Evolutionary conservation across 2,888 invertebrate species (phyloP), one percentile per base, ranked within the genome.

Genomic region (Athalia cordata): DNA sequence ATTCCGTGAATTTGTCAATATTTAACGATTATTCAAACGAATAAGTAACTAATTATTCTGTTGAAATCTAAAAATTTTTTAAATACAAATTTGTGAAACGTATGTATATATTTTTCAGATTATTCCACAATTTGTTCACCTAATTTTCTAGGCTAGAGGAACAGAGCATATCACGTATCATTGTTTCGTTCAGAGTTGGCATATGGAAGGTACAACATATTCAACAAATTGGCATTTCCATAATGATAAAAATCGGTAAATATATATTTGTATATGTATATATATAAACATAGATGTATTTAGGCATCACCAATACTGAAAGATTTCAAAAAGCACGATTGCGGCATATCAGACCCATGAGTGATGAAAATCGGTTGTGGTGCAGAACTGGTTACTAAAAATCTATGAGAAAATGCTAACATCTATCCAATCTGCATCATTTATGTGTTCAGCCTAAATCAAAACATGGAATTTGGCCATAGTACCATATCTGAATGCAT

Each of bases 261-360:
- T 9, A 55, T 55, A 55, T 55, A 55, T 9, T 55, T 9, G 55
- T 55, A n/a, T 55, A 55, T 55, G 7, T 7, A 55, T 55, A 55
- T 55, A 55, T 55, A n/a, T 55, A 11, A 15, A 50, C 15, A 15
- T 8, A 67, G 15, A 29, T 29, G 29, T 29, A 29, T 29, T 29
- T 29, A 45, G 49, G 66, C 66, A 66, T 66, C 13, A 66, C 66
- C 49, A 49, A 66, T 15, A 59, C n/a, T 59, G 9, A 59, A 59
- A 49, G 9, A 66, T 7, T 47, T 66, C 15, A 66, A n/a, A 66
- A 49, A 66, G 66, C 66, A 49, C 49, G 15, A 64, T 45, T n/a
- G 47, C 11, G 29, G 64, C 29, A 64, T 64, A 64, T 45, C 45
- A 64, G 43, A 52, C 3, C 11, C 29, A 29, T 29, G 29, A 52